phyloP scores from a whole-genome alignment of 2,113 vertebrate genomes.

The Oryzias celebensis region DNA sequence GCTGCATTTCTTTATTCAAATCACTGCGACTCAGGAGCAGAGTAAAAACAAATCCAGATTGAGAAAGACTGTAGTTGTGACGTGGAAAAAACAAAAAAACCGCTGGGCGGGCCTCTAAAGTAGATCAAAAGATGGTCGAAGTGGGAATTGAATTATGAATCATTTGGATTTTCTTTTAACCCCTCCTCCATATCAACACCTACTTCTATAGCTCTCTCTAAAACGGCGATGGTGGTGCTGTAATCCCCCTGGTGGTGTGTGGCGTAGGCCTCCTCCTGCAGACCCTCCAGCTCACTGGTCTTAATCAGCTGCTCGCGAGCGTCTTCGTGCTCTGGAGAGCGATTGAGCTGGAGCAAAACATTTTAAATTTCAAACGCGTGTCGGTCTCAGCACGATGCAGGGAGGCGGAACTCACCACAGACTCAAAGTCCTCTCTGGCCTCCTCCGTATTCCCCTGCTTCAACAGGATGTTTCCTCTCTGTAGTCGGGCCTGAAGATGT shows the following conservation, averaged over 20 bases:
- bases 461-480: constrained; percentile 82
- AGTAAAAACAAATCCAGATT: too few relatives aligned
- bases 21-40: too few relatives aligned
- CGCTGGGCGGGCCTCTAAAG: too few relatives aligned
- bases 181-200: too few relatives aligned
- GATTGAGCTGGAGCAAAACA: constrained; percentile 66
- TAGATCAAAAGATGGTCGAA: too few relatives aligned
- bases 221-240: constrained; percentile 54
- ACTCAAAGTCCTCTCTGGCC: constrained; percentile 80
- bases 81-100: too few relatives aligned
- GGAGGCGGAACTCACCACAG: constrained; percentile 66
- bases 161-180: too few relatives aligned
- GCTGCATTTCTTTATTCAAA: too few relatives aligned
- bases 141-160: too few relatives aligned
- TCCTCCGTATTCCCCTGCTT: constrained; percentile 79
- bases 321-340: constrained; percentile 73
- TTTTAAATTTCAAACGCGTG: too few relatives aligned
- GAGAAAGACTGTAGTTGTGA: too few relatives aligned
- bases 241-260: constrained; percentile 77
- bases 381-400: too few relatives aligned
- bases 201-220: constrained; percentile 81
- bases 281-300: constrained; percentile 71
- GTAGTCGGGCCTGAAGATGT: constrained; percentile 76
- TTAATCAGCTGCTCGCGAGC: constrained; percentile 75
- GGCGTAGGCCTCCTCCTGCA: constrained; percentile 72